Evolutionary conservation across 2,113 vertebrate genomes (phyloP).

Genomic region (Octodon degus): DNA sequence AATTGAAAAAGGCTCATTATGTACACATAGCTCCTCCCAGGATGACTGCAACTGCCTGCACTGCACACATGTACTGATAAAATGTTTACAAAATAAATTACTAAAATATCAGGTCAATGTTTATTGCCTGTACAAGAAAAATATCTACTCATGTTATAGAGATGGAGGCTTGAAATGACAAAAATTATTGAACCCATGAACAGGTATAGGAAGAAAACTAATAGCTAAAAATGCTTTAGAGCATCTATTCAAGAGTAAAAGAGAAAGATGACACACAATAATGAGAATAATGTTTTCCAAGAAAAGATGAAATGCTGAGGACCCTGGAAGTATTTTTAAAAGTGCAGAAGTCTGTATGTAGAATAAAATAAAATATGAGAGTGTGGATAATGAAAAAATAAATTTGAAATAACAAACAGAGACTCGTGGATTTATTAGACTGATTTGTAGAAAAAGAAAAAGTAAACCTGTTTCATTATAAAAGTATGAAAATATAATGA

Average conservation of each 20-base stretch:
- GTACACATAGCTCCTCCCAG: background rate
- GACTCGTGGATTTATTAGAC: background rate
- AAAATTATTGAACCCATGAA: background rate
- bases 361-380: background rate
- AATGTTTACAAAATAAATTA: background rate
- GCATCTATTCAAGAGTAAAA: background rate
- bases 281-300: background rate
- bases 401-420: background rate
- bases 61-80: background rate
- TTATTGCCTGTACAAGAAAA: background rate
- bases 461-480: constrained; percentile 15
- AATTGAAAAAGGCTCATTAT: background rate
- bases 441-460: constrained; percentile 2
- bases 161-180: background rate
- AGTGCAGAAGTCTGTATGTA: background rate
- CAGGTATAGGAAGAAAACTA: background rate
- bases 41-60: background rate
- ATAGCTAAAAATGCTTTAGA: background rate
- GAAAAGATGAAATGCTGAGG: background rate
- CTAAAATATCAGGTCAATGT: background rate
- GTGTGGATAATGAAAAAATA: background rate
- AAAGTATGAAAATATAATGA: background rate
- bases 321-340: background rate
- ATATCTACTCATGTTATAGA: background rate
- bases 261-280: background rate